phyloP scores from a whole-genome alignment of 2,888 invertebrate genomes.

The Gastrophysa polygoni region DNA sequence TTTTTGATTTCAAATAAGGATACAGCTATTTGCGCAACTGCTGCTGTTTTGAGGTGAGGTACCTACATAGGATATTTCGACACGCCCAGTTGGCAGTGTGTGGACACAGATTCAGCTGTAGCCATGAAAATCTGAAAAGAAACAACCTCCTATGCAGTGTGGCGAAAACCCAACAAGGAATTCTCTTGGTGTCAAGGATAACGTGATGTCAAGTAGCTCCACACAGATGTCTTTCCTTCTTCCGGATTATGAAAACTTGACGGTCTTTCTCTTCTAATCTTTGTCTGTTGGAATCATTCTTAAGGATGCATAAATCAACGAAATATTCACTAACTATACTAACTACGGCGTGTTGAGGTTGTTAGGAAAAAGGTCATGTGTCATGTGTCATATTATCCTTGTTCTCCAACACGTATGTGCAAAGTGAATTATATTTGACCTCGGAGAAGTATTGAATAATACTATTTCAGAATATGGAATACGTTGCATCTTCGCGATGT shows the following conservation, averaged over 20 bases:
- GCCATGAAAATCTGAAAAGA: not conserved
- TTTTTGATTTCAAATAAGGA: conserved; percentile 6
- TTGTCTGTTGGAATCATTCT: too few species aligned
- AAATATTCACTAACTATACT: too few species aligned
- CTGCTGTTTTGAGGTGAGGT: not conserved
- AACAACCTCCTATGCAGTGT: not conserved
- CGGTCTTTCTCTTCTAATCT: too few species aligned
- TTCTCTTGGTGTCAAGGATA: not conserved
- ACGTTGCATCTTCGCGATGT: too few species aligned
- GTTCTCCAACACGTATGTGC: too few species aligned
- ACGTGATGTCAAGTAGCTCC: not conserved
- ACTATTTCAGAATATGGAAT: too few species aligned
- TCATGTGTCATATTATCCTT: too few species aligned
- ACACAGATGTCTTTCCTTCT: not conserved
- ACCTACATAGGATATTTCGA: not conserved
- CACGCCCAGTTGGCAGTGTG: not conserved
- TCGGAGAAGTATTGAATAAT: too few species aligned
- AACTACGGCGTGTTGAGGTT: too few species aligned
- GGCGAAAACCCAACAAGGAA: not conserved
- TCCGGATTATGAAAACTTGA: not conserved
- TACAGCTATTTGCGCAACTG: not conserved
- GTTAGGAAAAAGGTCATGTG: too few species aligned
- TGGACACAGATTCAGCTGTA: not conserved
- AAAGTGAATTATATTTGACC: too few species aligned
- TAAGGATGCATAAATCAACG: too few species aligned